A percentile compares a stretch with the other conserved stretches of the same genome.
These are phyloP conservation scores for Perca flavescens DNA, from an alignment of 2,113 vertebrate species.

Conservation along the genomic window DNA sequence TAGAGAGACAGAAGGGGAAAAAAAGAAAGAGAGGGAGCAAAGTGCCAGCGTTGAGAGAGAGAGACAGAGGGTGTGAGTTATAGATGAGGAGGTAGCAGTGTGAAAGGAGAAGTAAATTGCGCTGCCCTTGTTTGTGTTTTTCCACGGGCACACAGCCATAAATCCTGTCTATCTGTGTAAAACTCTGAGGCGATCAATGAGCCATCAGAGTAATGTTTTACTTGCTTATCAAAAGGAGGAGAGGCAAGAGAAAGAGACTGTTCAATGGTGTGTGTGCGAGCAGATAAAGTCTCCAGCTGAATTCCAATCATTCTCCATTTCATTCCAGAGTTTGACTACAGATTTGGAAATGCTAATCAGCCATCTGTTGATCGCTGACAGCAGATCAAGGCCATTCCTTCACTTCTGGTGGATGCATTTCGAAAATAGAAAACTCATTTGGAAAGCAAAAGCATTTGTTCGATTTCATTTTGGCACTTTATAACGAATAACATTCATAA, in stretches of 20 bases:
- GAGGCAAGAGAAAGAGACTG: slow-evolving; percentile 3
- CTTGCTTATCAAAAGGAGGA: slow-evolving; percentile 52
- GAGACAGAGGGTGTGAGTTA: slow-evolving; percentile 38
- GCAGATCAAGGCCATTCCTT: slow-evolving; percentile 42
- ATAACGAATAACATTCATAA: neutral
- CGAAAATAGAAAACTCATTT: slow-evolving; percentile 34
- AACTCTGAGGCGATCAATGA: slow-evolving; percentile 57
- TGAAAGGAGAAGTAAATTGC: slow-evolving; percentile 62
- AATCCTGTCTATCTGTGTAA: slow-evolving; percentile 60
- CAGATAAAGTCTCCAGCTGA: slow-evolving; percentile 58
- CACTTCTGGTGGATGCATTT: slow-evolving; percentile 36
- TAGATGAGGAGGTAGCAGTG: slow-evolving; percentile 39
- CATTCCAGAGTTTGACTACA: slow-evolving; percentile 67
- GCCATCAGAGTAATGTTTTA: slow-evolving; percentile 59
- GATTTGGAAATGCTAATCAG: slow-evolving; percentile 76
- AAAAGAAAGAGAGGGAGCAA: slow-evolving; percentile 6
- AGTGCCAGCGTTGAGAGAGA: slow-evolving; percentile 22
- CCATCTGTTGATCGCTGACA: slow-evolving; percentile 68
- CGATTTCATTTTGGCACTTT: slow-evolving; percentile 22
- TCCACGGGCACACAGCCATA: slow-evolving; percentile 49
- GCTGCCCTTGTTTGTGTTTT: slow-evolving; percentile 46
- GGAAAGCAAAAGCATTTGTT: slow-evolving; percentile 36
- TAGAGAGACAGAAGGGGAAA: slow-evolving; percentile 10
- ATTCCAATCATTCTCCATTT: slow-evolving; percentile 69
- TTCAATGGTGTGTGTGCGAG: slow-evolving; percentile 24